These are phyloP conservation scores for Ammospiza maritima DNA, from an alignment of 2,797 vertebrate genomes.

Conservation along the genomic window DNA sequence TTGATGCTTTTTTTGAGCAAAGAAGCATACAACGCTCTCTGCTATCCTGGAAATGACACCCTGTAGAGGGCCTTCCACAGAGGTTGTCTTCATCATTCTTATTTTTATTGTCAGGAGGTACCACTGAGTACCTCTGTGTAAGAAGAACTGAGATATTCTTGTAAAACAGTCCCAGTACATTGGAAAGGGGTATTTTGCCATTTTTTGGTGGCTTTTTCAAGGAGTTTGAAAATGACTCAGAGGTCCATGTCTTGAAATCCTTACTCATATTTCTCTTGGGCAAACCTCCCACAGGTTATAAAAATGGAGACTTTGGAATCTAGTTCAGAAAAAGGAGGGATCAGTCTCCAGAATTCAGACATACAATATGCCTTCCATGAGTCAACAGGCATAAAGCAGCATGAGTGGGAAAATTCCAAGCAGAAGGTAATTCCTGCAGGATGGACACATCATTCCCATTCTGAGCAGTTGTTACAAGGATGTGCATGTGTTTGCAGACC, in stretches of 20 bases:
- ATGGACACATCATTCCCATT: background rate
- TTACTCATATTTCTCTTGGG: background rate
- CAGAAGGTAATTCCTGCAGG: background rate
- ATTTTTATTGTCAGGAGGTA: background rate
- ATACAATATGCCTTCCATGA: background rate
- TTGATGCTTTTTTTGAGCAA: background rate
- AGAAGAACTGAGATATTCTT: background rate
- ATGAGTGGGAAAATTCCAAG: background rate
- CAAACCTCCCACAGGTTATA: background rate
- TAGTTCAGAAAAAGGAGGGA: background rate
- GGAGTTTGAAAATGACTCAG: background rate
- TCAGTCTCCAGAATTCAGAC: background rate
- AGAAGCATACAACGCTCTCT: background rate
- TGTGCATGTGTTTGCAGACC: background rate
- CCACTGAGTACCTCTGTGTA: background rate
- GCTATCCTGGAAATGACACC: background rate
- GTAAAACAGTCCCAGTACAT: background rate
- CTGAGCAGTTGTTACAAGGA: background rate
- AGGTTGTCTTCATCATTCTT: background rate
- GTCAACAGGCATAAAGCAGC: background rate
- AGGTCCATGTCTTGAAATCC: background rate
- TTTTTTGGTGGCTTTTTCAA: background rate
- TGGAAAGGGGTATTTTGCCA: background rate
- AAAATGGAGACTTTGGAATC: background rate
- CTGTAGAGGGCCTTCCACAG: background rate